phyloP scores from a whole-genome alignment of 2,113 vertebrate genomes.

The Chloropsis cyanopogon region DNA sequence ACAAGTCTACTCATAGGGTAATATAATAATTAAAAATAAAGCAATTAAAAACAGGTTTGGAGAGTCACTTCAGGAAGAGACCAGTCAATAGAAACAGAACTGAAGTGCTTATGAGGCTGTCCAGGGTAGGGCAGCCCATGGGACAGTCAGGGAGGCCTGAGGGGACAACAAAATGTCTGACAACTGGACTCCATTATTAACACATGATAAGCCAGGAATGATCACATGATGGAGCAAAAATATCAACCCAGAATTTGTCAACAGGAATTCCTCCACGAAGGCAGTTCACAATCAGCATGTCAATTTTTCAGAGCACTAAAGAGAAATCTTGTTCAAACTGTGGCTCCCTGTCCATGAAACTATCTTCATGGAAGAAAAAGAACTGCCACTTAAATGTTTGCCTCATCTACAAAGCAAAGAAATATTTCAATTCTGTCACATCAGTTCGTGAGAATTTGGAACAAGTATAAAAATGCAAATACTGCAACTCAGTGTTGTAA shows the following conservation, averaged over 20 bases:
- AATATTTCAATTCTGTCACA: not conserved
- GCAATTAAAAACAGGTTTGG: not conserved
- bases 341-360: not conserved
- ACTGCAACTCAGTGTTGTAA: not conserved
- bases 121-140: not conserved
- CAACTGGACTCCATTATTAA: slow-evolving; percentile 8
- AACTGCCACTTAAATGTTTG: not conserved
- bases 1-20: not conserved
- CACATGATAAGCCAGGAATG: not conserved
- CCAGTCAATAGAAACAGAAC: not conserved
- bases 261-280: not conserved
- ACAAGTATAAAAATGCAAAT: not conserved
- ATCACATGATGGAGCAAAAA: not conserved
- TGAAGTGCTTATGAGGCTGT: not conserved
- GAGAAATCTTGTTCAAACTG: not conserved
- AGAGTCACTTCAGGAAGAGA: not conserved
- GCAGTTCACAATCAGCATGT: not conserved
- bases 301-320: not conserved
- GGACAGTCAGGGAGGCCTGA: not conserved
- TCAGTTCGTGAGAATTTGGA: not conserved
- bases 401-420: not conserved
- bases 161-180: not conserved
- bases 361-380: not conserved
- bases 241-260: not conserved
- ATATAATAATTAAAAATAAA: not conserved